These are phyloP conservation scores for Monopis laevigella DNA, from an alignment of 2,888 invertebrate genomes.

Conservation along the genomic window DNA sequence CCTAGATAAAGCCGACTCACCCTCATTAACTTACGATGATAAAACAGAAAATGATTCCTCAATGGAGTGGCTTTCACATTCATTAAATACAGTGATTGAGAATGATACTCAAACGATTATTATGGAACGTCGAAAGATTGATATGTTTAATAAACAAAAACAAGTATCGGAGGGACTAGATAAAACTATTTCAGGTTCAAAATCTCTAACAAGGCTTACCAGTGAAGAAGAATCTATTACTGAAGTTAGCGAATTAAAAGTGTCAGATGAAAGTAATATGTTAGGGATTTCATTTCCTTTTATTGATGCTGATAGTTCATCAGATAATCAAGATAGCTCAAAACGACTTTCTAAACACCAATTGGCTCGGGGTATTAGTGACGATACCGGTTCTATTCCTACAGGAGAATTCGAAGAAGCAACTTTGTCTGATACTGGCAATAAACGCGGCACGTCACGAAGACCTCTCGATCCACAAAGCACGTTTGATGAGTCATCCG, in stretches of 20 bases:
- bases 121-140: slow-evolving; percentile 68
- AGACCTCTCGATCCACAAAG: slow-evolving; percentile 61
- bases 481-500: slow-evolving; percentile 67
- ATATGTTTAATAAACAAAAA: slow-evolving; percentile 67
- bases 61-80: slow-evolving; percentile 55
- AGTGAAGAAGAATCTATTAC: slow-evolving; percentile 77
- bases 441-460: slow-evolving; percentile 29
- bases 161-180: slow-evolving; percentile 52
- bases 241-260: slow-evolving; percentile 70
- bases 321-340: slow-evolving; percentile 46
- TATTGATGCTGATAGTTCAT: slow-evolving; percentile 64
- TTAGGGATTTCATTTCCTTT: slow-evolving; percentile 58
- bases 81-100: slow-evolving; percentile 52
- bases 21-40: slow-evolving; percentile 48
- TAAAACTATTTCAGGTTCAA: slow-evolving; percentile 31
- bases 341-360: slow-evolving; percentile 31
- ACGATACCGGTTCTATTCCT: slow-evolving; percentile 75
- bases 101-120: slow-evolving; percentile 71
- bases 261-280: slow-evolving; percentile 57
- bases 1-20: slow-evolving; percentile 34
- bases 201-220: slow-evolving; percentile 42
- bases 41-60: slow-evolving; percentile 58
- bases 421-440: slow-evolving; percentile 56
- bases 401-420: slow-evolving; percentile 74
- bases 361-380: slow-evolving; percentile 65